These are phyloP conservation scores for Trematocara macrostoma DNA, from an alignment of 2,113 vertebrate species.

Conservation along the genomic window DNA sequence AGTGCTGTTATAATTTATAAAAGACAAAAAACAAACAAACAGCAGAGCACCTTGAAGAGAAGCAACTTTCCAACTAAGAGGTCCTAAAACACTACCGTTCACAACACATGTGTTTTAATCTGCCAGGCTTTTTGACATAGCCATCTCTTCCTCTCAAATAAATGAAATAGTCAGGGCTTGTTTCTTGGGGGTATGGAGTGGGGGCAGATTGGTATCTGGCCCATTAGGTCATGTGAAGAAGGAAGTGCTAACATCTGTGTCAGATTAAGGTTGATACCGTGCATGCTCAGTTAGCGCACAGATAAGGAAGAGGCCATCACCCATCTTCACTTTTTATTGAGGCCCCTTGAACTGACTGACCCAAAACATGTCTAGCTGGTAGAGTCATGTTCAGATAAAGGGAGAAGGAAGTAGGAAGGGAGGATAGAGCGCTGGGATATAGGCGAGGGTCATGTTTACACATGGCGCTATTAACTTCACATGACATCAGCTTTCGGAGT, in stretches of 20 bases:
- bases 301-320: not conserved
- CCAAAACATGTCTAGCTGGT: conserved; percentile 9
- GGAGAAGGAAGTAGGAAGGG: conserved; percentile 9
- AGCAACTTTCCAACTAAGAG: not conserved
- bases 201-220: conserved; percentile 29
- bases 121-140: not conserved
- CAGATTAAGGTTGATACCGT: conserved; percentile 46
- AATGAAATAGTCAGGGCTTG: not conserved
- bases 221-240: conserved; percentile 65
- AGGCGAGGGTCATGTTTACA: conserved; percentile 44
- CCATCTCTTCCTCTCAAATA: not conserved
- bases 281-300: not conserved
- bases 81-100: not conserved
- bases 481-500: conserved; percentile 45
- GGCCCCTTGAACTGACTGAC: conserved; percentile 24
- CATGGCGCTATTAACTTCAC: conserved; percentile 49
- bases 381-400: conserved; percentile 4
- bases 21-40: not conserved
- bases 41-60: not conserved
- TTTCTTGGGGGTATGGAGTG: not conserved
- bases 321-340: not conserved
- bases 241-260: conserved; percentile 63
- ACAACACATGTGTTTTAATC: not conserved
- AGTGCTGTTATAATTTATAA: not conserved
- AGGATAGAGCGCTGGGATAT: conserved; percentile 22